Conservation (phyloP, 1,140 invertebrate species). For the Meloidogyne hapla region DNA sequence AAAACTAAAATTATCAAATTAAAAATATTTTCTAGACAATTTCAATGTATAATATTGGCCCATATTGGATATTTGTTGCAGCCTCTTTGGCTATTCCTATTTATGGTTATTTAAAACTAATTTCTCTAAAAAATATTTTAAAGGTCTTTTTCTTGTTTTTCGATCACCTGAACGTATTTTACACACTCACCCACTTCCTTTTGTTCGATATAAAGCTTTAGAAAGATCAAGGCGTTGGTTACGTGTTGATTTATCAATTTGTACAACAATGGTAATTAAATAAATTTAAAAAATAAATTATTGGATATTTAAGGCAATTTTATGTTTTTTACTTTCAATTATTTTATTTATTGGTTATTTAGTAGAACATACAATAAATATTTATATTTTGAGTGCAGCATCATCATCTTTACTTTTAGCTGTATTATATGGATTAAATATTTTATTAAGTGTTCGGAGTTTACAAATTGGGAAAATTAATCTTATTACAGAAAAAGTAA, state of each 20-base stretch:
- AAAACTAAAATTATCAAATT: too few species aligned
- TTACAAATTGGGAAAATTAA: slow-evolving; percentile 30
- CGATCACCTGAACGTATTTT: slow-evolving; percentile 19
- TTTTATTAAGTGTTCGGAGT: slow-evolving; percentile 23
- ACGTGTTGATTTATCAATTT: slow-evolving; percentile 36
- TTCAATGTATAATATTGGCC: slow-evolving; percentile 34
- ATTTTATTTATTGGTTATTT: slow-evolving; percentile 44
- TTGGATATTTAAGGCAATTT: slow-evolving; percentile 12
- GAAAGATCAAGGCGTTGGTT: slow-evolving; percentile 28
- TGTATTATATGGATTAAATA: slow-evolving; percentile 35
- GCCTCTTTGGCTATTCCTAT: slow-evolving; percentile 37
- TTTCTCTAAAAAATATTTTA: not conserved
- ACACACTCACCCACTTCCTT: slow-evolving; percentile 33
- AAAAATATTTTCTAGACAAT: slow-evolving; percentile 8
- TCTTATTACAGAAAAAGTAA: slow-evolving; percentile 27
- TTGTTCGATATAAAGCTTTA: slow-evolving; percentile 34
- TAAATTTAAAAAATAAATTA: not conserved
- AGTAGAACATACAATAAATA: slow-evolving; percentile 21
- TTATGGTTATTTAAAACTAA: slow-evolving; percentile 22
- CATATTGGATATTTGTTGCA: slow-evolving; percentile 40
- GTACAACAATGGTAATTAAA: slow-evolving; percentile 18
- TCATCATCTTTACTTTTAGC: slow-evolving; percentile 29
- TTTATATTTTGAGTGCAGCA: slow-evolving; percentile 33
- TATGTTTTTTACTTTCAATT: slow-evolving; percentile 33
- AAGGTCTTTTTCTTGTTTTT: slow-evolving; percentile 10